Evolutionary conservation across 2,113 vertebrate species (phyloP).

Genomic region (Rhabdomys dilectus): DNA sequence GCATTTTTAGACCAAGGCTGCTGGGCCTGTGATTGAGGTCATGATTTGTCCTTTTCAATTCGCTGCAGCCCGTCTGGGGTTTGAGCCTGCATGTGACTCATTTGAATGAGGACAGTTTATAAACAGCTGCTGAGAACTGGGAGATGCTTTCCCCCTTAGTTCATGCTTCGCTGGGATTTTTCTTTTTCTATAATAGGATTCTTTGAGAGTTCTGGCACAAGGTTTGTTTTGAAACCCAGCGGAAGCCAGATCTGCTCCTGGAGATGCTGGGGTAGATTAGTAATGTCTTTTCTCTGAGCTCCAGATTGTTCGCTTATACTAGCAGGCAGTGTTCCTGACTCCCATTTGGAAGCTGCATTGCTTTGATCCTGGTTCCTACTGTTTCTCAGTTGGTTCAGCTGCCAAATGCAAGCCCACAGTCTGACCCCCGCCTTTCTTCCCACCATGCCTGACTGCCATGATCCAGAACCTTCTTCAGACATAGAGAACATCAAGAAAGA

Average conservation of each 20-base stretch:
- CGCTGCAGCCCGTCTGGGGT: background rate
- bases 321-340: conserved; percentile 9
- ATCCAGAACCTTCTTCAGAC: background rate
- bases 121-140: conserved; percentile 49
- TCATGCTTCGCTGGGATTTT: conserved; percentile 51
- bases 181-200: conserved; percentile 47
- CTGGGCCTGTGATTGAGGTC: background rate
- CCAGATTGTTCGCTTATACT: background rate
- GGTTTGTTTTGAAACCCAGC: conserved; percentile 63
- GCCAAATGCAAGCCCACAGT: background rate
- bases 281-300: background rate
- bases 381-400: background rate
- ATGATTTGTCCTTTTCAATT: conserved; percentile 19
- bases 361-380: background rate
- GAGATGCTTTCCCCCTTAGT: background rate
- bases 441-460: background rate
- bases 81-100: background rate
- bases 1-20: background rate
- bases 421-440: background rate
- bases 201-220: conserved; percentile 55
- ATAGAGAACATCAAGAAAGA: conserved; percentile 15
- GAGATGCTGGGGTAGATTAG: conserved; percentile 25
- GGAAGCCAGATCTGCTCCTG: conserved; percentile 17
- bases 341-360: background rate
- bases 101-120: conserved; percentile 49